Base-by-base conservation (phyloP, 2,113 vertebrate genomes). In the Melanerpes formicivorus region DNA sequence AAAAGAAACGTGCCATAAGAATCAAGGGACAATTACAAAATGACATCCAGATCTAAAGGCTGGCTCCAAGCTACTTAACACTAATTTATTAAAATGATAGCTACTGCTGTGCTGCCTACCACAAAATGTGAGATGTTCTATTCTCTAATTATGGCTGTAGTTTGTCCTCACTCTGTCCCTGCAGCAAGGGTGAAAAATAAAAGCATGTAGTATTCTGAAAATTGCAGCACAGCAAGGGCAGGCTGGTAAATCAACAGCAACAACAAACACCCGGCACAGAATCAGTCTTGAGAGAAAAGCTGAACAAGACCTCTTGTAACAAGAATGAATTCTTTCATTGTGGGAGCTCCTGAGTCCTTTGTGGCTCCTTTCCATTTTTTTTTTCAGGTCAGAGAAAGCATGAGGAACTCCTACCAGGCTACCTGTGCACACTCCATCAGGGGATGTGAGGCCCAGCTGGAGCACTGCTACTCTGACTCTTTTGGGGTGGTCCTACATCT, bases 21-120 rank as follows among this genome's bases (percentile, higher is more conserved):
- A 80, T 1, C 52, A 65, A 88, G 32, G 29, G 55, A 94, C 90
- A 91, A 79, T 37, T 40, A 66, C 69, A 94, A 91, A 91, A 79
- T 42, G 29, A 66, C 65, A 78, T 46, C 52, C 30, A 37, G 60
- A 63, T 70, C 23, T 60, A 63, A 92, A 60, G 21, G 18, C 7
- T 73, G 50, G 7, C 40, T 88, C 11, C n/a, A 62, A 90, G 74
- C 4, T 37, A 79, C 18, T 65, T 27, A 69, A 70, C 0, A 11
- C 10, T 23, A 37, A 69, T 76, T 80, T 77, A 70, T 46, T 71
- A 34, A 84, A 92, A 82, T 85, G 55, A 66, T 40, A 89, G 34
- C 50, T 84, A 65, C 63, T 82, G 25, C 52, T 55, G 50, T 55
- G n/a, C 63, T 92, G 34, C 14, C 50, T 66, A 55, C 58, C 29